A percentile compares a stretch with the other conserved stretches of the same genome.
phyloP scores from a whole-genome alignment of 2,113 vertebrate species.

The Illadopsis cleaveri region DNA sequence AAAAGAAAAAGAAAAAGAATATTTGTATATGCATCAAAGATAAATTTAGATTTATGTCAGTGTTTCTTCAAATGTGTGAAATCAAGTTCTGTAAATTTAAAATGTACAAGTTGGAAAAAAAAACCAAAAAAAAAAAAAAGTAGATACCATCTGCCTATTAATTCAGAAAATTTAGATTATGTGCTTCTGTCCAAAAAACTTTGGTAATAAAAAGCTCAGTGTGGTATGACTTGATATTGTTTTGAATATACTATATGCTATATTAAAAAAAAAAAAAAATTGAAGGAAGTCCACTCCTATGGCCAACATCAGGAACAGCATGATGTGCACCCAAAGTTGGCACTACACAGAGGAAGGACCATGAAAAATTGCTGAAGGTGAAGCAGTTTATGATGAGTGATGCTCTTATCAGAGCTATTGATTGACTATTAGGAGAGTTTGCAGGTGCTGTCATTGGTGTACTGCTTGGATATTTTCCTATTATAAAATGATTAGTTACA shows the following conservation, averaged over 20 bases:
- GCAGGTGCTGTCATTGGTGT: background rate
- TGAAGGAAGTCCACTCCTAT: background rate
- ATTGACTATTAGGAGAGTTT: background rate
- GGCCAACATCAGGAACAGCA: background rate
- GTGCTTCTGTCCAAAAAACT: constrained; percentile 42
- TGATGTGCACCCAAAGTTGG: background rate
- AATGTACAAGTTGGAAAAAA: constrained; percentile 17
- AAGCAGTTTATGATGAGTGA: background rate
- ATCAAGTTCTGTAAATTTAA: constrained; percentile 59
- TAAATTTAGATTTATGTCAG: constrained; percentile 48
- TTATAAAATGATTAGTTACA: constrained; percentile 3
- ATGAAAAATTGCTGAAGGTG: background rate
- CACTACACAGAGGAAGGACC: background rate
- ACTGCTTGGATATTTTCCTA: background rate
- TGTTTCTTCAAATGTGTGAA: constrained; percentile 59
- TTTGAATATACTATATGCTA: background rate
- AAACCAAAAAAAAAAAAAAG: background rate
- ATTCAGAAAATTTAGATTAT: constrained; percentile 46
- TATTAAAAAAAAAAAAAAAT: background rate
- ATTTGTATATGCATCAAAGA: constrained; percentile 53
- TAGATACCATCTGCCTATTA: constrained; percentile 57
- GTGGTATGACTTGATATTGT: constrained; percentile 44
- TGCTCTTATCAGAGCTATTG: constrained; percentile 19
- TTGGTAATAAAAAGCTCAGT: constrained; percentile 66
- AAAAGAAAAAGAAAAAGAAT: background rate